Base-by-base conservation (phyloP, 2,888 invertebrate species). In the Papilio demoleus region DNA sequence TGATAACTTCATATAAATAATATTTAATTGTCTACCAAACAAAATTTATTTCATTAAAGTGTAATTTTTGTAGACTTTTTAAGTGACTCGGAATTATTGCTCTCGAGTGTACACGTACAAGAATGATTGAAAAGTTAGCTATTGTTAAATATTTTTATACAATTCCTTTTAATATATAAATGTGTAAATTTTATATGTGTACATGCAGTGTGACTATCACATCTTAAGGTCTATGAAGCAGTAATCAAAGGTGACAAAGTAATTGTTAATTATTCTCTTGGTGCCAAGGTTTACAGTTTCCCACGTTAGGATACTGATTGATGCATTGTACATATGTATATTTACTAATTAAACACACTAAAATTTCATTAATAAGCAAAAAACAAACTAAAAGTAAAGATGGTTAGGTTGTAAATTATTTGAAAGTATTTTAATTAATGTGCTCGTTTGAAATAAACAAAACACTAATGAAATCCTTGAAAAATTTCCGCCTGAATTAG, bases 271-370 rank as follows among this genome's bases (percentile, higher is more conserved):
- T 40, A 53, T 42, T 27, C 8, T 24, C 24, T 36, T 47, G 31
- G 40, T 67, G 67, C 61, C 67, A 67, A 67, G 67, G 67, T 31
- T 40, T 12, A 8, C 6, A 12, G 40, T 31, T 61, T 67, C 67
- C 67, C 67, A 67, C 67, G 67, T 61, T 50, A 31, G 50, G 17
- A 1, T 4, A 27, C 12, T 24, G 53, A 17, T 11, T 40, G 12
- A 27, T 31, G 50, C 27, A 61, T 53, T 61, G 9, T 5, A 14
- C 22, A 22, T 47, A 22, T 31, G 6, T 1, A n/a, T 31, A 31
- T n/a, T n/a, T 1, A 31, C 17, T 8, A 31, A 17, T 56, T 31
- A 56, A 56, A 31, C 19, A 45, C 19, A 45, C n/a, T 9, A n/a
- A n/a, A 42, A 6, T 42, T 42, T 17, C 5, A 38, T 17, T 4